Evolutionary conservation across 2,113 vertebrate genomes (phyloP).

Genomic region (Cavia porcellus): DNA sequence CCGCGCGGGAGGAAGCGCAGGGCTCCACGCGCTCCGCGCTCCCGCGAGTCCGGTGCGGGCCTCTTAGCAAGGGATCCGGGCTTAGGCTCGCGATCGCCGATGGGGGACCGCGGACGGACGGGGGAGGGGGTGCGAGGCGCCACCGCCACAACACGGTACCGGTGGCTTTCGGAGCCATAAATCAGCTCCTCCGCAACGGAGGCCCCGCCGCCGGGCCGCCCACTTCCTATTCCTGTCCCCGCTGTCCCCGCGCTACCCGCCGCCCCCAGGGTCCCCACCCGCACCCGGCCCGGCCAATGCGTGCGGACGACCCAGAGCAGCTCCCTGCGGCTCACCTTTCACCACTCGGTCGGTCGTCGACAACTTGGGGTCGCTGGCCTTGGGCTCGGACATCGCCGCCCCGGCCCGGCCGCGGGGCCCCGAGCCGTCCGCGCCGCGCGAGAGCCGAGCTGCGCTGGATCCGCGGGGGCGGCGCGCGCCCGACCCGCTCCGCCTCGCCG

Average conservation of each 20-base stretch:
- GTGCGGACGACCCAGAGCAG: neutral
- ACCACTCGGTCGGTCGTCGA: conserved; percentile 98
- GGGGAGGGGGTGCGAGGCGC: conserved; percentile 77
- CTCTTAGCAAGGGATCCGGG: conserved; percentile 29
- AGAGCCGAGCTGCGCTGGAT: conserved; percentile 13
- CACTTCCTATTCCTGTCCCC: conserved; percentile 85
- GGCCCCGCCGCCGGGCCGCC: conserved; percentile 66
- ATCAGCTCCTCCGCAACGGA: conserved; percentile 61
- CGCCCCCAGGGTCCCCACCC: conserved; percentile 57
- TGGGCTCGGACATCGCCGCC: conserved; percentile 95
- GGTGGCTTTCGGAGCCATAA: conserved; percentile 78
- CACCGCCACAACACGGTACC: conserved; percentile 76
- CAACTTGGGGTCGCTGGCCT: conserved; percentile 97
- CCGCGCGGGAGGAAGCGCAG: conserved; percentile 63
- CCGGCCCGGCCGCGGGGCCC: conserved; percentile 64
- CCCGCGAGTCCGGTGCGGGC: conserved; percentile 81
- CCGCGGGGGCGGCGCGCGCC: conserved; percentile 62
- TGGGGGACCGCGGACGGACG: conserved; percentile 58
- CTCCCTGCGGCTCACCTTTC: conserved; percentile 92
- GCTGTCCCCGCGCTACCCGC: conserved; percentile 73
- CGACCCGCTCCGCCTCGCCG: conserved; percentile 39
- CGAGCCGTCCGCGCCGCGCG: conserved; percentile 75
- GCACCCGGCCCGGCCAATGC: conserved; percentile 45
- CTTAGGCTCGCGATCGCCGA: neutral
- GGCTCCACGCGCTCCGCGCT: conserved; percentile 78